A percentile compares a stretch with the other conserved stretches of the same genome.
Conservation (phyloP, 2,888 invertebrate species). For the Itoplectis maculator region DNA sequence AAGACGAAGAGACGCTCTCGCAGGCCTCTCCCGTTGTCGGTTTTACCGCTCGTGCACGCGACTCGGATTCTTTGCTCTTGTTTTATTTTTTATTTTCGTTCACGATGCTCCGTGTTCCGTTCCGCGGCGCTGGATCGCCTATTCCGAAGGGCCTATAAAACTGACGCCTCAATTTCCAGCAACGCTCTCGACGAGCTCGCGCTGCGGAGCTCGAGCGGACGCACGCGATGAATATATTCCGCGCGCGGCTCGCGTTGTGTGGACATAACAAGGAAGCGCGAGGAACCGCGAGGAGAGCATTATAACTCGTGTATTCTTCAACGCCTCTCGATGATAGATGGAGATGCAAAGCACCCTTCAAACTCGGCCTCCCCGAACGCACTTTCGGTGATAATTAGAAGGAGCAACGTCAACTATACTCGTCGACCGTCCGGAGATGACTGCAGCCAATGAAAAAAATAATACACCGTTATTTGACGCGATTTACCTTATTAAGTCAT, state of each 20-base stretch:
- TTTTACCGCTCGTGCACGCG: conserved; percentile 41
- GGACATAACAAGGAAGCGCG: conserved; percentile 30
- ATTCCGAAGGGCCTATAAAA: conserved; percentile 69
- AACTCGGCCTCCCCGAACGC: background rate
- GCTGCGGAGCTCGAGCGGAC: background rate
- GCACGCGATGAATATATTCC: conserved; percentile 12
- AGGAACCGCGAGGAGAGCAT: conserved; percentile 1
- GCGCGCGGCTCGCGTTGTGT: background rate
- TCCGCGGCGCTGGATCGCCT: conserved; percentile 57
- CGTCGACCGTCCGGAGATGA: too few relatives aligned
- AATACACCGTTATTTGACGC: too few relatives aligned
- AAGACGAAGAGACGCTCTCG: conserved; percentile 70
- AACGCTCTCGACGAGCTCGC: conserved; percentile 11
- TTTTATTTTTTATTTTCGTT: conserved; percentile 55
- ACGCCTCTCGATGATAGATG: conserved; percentile 7
- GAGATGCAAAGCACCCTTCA: background rate
- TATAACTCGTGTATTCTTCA: conserved; percentile 7
- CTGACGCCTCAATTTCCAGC: conserved; percentile 73
- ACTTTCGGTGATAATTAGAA: background rate
- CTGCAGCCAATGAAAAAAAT: background rate
- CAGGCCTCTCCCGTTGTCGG: conserved; percentile 41
- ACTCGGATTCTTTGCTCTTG: conserved; percentile 16
- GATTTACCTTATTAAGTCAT: too few relatives aligned
- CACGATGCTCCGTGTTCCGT: conserved; percentile 40
- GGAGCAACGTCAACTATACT: too few relatives aligned